Conservation (phyloP, 2,113 vertebrate species). For the Percopsis transmontana region DNA sequence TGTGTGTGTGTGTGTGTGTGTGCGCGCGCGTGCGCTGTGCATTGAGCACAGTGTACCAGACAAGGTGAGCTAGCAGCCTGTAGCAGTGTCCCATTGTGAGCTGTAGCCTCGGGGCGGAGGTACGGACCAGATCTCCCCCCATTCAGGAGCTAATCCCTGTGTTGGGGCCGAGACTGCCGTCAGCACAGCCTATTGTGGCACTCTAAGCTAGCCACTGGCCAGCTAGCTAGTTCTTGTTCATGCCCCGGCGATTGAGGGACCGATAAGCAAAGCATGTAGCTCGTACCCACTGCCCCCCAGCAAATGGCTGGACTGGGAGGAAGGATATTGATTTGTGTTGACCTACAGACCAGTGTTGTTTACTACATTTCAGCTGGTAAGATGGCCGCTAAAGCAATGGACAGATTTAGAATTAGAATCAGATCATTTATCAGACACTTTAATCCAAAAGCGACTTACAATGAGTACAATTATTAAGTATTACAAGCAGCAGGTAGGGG, state of each 20-base stretch:
- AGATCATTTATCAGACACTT: too few species aligned
- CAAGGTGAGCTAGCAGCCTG: constrained; percentile 1
- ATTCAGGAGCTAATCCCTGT: constrained; percentile 55
- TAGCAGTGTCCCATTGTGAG: constrained; percentile 11
- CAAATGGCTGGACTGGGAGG: constrained; percentile 34
- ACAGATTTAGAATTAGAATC: too few species aligned
- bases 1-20: too few species aligned
- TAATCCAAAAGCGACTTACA: too few species aligned
- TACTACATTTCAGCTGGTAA: too few species aligned
- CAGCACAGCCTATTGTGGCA: constrained; percentile 70
- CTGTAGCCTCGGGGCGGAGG: constrained; percentile 14
- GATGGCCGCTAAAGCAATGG: too few species aligned
- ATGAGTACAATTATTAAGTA: too few species aligned
- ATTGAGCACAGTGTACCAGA: not conserved
- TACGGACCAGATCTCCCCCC: not conserved
- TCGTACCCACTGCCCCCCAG: constrained; percentile 41
- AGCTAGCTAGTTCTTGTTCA: constrained; percentile 77
- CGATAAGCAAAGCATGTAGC: constrained; percentile 72
- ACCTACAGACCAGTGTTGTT: too few species aligned
- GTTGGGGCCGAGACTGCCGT: constrained; percentile 61
- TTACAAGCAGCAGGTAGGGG: too few species aligned
- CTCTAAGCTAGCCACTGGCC: constrained; percentile 76
- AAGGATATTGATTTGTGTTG: constrained; percentile 36
- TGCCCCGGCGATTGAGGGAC: constrained; percentile 61
- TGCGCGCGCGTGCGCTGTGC: not conserved